These are phyloP conservation scores for Holothuria leucospilota DNA, from an alignment of 53 echinoderm and acorn worm genomes.

Conservation along the genomic window DNA sequence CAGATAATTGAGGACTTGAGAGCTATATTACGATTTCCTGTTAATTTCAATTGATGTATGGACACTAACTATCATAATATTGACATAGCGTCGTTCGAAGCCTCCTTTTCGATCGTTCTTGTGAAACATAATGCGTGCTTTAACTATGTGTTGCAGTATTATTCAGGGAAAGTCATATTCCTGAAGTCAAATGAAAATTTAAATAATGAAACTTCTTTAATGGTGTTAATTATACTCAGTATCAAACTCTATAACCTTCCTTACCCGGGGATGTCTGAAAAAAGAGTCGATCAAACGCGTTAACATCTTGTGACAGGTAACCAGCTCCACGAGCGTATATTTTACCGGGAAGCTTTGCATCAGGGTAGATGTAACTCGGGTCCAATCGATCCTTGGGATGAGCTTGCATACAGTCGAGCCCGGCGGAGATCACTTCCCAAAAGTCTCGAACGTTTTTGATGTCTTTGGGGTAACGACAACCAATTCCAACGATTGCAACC, in stretches of 20 bases:
- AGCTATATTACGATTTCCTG: too few relatives aligned
- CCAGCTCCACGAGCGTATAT: constrained; percentile 33
- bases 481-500: constrained; percentile 47
- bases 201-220: too few relatives aligned
- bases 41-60: too few relatives aligned
- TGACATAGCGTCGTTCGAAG: too few relatives aligned
- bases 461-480: constrained; percentile 38
- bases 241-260: not conserved
- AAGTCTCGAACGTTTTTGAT: constrained; percentile 27
- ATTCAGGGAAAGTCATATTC: too few relatives aligned
- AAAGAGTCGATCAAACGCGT: constrained; percentile 34
- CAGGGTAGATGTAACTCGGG: constrained; percentile 25
- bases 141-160: too few relatives aligned
- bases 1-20: too few relatives aligned
- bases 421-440: constrained; percentile 21
- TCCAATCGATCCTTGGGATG: constrained; percentile 34
- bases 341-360: constrained; percentile 31
- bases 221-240: too few relatives aligned
- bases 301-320: constrained; percentile 31
- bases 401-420: constrained; percentile 13
- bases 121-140: too few relatives aligned
- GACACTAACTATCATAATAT: too few relatives aligned
- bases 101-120: too few relatives aligned
- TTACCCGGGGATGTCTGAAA: constrained; percentile 52
- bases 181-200: too few relatives aligned